Evolutionary conservation across 2,797 vertebrate genomes (phyloP).

Genomic region (Microctenopoma lineatum): DNA sequence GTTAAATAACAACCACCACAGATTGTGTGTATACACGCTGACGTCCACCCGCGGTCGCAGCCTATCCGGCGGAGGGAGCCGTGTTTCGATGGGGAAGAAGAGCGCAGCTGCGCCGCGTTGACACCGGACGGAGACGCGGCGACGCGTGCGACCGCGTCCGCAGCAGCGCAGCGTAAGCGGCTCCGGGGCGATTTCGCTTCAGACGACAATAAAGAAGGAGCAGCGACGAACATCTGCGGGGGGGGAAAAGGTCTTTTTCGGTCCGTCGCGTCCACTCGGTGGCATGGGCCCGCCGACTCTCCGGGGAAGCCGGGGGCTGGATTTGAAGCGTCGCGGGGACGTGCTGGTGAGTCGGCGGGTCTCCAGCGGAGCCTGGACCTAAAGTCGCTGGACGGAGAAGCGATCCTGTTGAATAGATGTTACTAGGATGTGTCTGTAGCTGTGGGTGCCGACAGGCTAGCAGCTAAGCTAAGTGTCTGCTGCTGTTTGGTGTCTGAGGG

Average conservation of each 20-base stretch:
- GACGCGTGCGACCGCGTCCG: slow-evolving; percentile 56
- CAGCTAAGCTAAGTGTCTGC: slow-evolving; percentile 37
- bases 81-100: too few species aligned
- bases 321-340: slow-evolving; percentile 73
- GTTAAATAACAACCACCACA: rapidly evolving
- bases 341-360: slow-evolving; percentile 69
- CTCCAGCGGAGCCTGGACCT: neutral
- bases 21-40: neutral
- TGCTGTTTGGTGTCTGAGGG: neutral
- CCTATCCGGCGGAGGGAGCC: too few species aligned
- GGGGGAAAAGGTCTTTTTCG: slow-evolving; percentile 9
- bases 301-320: slow-evolving; percentile 73
- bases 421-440: neutral
- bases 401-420: neutral
- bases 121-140: slow-evolving; percentile 58
- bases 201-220: slow-evolving; percentile 40
- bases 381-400: neutral
- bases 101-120: slow-evolving; percentile 58
- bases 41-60: slow-evolving; percentile 26
- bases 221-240: slow-evolving; percentile 15
- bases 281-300: slow-evolving; percentile 60
- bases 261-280: slow-evolving; percentile 51
- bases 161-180: slow-evolving; percentile 47
- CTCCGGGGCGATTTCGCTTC: slow-evolving; percentile 44
- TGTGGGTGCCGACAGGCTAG: slow-evolving; percentile 52